phyloP scores from a whole-genome alignment of 2,797 vertebrate genomes.

The Chromobotia macracanthus region DNA sequence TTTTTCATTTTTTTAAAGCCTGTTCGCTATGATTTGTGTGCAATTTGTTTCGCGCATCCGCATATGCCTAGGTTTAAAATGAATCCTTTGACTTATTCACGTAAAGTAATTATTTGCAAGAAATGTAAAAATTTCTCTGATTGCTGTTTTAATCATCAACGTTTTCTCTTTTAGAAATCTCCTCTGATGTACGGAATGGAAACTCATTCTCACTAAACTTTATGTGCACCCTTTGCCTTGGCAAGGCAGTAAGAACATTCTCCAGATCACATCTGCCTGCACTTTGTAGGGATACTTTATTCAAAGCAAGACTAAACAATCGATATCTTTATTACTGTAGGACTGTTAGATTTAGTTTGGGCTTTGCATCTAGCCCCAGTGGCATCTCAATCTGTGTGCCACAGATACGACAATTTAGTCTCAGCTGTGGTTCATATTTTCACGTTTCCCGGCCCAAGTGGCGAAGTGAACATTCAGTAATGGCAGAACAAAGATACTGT shows the following conservation, averaged over 20 bases:
- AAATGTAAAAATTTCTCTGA: not conserved
- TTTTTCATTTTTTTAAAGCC: not conserved
- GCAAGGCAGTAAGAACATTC: constrained; percentile 60
- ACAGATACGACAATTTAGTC: constrained; percentile 25
- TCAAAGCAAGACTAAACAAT: constrained; percentile 9
- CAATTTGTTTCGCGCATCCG: not conserved
- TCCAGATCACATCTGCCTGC: constrained; percentile 37
- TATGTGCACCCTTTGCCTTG: constrained; percentile 74
- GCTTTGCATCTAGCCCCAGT: constrained; percentile 10
- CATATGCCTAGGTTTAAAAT: not conserved
- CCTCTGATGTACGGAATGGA: constrained; percentile 9
- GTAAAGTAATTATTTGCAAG: not conserved
- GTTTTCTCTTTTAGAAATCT: constrained; percentile 27
- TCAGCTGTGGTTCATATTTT: constrained; percentile 1
- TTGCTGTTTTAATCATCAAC: not conserved
- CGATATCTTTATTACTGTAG: constrained; percentile 17
- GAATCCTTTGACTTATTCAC: not conserved
- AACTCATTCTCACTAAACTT: constrained; percentile 56
- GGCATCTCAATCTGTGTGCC: constrained; percentile 1
- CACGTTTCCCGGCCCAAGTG: constrained; percentile 23
- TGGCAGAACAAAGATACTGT: constrained; percentile 94
- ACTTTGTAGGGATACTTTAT: not conserved
- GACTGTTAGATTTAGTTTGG: not conserved
- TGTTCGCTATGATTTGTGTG: not conserved
- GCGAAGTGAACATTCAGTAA: constrained; percentile 67